Evolutionary conservation across 2,113 vertebrate genomes (phyloP).

Genomic region (Pleuronectes platessa): DNA sequence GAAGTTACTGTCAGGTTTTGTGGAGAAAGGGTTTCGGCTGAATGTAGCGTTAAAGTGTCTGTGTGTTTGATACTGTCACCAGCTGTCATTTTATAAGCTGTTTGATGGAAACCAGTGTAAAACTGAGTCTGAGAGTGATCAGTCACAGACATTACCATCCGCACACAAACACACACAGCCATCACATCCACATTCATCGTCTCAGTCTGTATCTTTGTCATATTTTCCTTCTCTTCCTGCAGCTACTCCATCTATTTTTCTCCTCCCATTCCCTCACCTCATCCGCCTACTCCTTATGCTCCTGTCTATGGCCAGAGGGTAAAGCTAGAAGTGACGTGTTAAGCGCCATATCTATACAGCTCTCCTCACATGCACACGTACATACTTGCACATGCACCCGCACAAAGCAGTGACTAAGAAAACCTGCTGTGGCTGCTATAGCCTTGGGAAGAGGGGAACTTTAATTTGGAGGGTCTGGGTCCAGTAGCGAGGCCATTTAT

Average conservation of each 20-base stretch:
- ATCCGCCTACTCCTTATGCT: not conserved
- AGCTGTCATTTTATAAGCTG: constrained; percentile 46
- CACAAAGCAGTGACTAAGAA: constrained; percentile 17
- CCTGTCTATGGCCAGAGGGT: constrained; percentile 6
- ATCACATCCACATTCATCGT: constrained; percentile 17
- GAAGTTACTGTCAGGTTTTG: not conserved
- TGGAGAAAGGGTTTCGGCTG: not conserved
- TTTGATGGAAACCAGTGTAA: constrained; percentile 55
- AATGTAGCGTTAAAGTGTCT: not conserved
- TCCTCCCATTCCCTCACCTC: not conserved
- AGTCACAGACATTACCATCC: constrained; percentile 16
- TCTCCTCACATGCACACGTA: not conserved
- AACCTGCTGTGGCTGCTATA: not conserved
- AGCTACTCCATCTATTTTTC: not conserved
- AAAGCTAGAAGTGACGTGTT: constrained; percentile 11
- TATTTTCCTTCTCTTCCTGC: constrained; percentile 12
- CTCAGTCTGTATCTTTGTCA: not conserved
- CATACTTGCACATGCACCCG: not conserved
- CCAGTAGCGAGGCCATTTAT: constrained; percentile 4
- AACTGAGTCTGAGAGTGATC: constrained; percentile 32
- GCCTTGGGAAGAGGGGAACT: constrained; percentile 7
- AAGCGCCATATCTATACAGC: not conserved
- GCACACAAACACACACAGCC: constrained; percentile 27
- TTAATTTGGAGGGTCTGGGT: constrained; percentile 34
- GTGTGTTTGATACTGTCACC: constrained; percentile 33